Conservation (phyloP, 1,140 invertebrate species). For the Acyrthosiphon pisum region DNA sequence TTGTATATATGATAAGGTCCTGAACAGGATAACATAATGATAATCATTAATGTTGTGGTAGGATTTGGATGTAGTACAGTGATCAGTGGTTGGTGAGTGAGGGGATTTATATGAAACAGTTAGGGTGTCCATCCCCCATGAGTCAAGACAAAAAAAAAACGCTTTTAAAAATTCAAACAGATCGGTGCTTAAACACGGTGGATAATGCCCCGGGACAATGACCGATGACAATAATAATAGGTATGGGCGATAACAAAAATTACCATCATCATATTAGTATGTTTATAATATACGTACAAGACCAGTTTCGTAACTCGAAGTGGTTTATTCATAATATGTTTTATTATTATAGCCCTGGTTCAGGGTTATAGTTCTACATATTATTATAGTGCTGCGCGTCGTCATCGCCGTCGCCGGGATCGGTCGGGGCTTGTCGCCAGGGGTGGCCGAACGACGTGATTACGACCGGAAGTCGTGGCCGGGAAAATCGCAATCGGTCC, state of each 20-base stretch:
- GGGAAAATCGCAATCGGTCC: conserved; percentile 2
- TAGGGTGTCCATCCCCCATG: no score
- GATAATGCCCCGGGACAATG: background rate
- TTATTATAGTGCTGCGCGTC: background rate
- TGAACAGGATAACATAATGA: no score
- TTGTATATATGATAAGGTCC: no score
- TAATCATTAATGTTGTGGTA: no score
- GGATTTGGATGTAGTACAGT: no score
- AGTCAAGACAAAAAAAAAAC: background rate
- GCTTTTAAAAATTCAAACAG: background rate
- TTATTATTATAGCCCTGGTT: background rate
- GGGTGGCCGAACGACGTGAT: conserved; percentile 14
- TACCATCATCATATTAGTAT: no score
- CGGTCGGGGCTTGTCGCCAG: background rate
- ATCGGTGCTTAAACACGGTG: background rate
- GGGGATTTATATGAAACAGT: no score
- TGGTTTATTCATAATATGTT: no score
- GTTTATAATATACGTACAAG: no score
- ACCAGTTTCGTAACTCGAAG: no score
- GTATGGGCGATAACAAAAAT: background rate
- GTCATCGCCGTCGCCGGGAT: background rate
- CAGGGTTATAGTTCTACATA: background rate
- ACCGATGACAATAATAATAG: background rate
- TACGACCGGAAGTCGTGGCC: background rate
- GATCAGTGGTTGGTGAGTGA: no score